Evolutionary conservation across 2,797 vertebrate genomes (phyloP), one percentile per base, ranked within the genome.

Genomic region (Bovichtus variegatus): DNA sequence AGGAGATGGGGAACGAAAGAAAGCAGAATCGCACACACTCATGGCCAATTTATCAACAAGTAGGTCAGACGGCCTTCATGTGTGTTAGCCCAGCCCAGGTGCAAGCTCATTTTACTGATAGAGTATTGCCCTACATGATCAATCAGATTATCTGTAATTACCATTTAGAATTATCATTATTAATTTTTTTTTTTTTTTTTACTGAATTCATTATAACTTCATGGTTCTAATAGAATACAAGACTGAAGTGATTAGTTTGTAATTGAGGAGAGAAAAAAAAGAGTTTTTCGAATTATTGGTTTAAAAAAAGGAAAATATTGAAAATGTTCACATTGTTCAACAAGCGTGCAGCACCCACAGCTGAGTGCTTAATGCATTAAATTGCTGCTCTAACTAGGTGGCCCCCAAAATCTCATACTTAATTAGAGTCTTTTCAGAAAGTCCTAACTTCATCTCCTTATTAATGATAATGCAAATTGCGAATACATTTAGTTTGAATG

Each of bases 81-180:
- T 47, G 18, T 29, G 43, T 71, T 36, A 70, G 44, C 36, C 21
- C 13, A 51, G 21, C 27, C n/a, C 60, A 71, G 76, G 67, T 76
- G 62, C 31, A 34, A 13, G 50, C 50, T 75, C 9, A 57, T 67
- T 83, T 67, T 21, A 67, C 47, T 51, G n/a, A 31, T 46, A 60
- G 55, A 51, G 43, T 51, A 16, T 38, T 59, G 40, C 50, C 31
- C 71, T 31, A 38, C 12, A 54, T 53, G 34, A 71, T 58, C 18
- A n/a, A 58, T 67, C 44, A 31, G 44, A 68, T 72, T 54, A 67
- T 83, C n/a, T 72, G 44, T 59, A 64, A 59, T 79, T 62, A 78
- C 13, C 36, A 40, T 63, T 68, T 40, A 23, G 19, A 55, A 47
- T 31, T 18, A 19, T n/a, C n/a, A n/a, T n/a, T n/a, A n/a, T n/a